Percentiles rank a stretch among this genome's conserved stretches.
Evolutionary conservation across 1,140 invertebrate species (phyloP).

Genomic region (Araneus ventricosus): DNA sequence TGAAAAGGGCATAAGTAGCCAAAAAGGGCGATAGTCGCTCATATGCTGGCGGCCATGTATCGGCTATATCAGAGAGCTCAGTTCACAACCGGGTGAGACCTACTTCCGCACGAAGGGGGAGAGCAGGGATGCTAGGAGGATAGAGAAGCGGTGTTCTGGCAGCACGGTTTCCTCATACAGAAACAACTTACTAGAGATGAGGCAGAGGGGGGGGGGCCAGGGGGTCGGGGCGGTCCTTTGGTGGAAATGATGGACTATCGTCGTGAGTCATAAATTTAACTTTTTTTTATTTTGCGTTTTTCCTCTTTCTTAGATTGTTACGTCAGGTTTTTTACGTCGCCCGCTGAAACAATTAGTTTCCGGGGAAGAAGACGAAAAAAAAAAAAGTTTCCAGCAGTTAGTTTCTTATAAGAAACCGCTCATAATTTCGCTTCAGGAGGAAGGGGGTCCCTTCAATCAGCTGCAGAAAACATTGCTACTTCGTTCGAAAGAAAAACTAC

Average conservation of each 20-base stretch:
- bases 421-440: background rate
- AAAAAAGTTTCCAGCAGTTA: background rate
- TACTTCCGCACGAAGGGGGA: constrained; percentile 70
- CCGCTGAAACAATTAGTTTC: constrained; percentile 44
- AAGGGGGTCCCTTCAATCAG: background rate
- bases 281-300: background rate
- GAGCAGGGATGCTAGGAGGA: constrained; percentile 41
- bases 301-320: constrained; percentile 19
- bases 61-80: constrained; percentile 41
- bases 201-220: background rate
- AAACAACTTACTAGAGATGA: constrained; percentile 41
- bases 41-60: background rate
- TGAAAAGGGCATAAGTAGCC: background rate
- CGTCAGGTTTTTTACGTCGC: background rate
- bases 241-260: constrained; percentile 66
- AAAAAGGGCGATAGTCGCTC: background rate
- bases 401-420: constrained; percentile 11
- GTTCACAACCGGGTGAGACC: constrained; percentile 75
- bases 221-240: constrained; percentile 58
- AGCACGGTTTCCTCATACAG: constrained; percentile 56
- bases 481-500: background rate
- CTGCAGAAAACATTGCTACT: background rate
- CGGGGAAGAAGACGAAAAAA: background rate
- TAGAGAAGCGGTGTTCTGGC: constrained; percentile 8
- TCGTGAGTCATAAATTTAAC: constrained; percentile 70